Percentiles rank a stretch among this genome's conserved stretches.
Evolutionary conservation across 2,797 vertebrate species (phyloP).

Genomic region (Hydrolagus colliei): DNA sequence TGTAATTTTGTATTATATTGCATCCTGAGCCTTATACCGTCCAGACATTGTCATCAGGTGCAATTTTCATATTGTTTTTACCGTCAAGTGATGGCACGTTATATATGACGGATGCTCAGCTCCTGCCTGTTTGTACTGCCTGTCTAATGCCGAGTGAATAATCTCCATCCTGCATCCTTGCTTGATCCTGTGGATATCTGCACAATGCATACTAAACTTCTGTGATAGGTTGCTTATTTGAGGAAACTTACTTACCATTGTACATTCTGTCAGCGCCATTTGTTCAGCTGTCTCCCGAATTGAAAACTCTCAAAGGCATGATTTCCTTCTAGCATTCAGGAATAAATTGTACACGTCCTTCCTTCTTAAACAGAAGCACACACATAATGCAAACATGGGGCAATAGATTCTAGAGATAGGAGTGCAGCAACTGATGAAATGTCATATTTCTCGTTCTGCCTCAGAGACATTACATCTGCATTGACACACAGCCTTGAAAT

Average conservation of each 20-base stretch:
- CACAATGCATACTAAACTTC: constrained; percentile 7
- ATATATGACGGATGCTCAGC: neutral
- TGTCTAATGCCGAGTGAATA: neutral
- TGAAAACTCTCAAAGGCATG: constrained; percentile 11
- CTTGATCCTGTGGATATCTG: neutral
- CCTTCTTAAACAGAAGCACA: constrained; percentile 12
- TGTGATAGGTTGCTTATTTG: neutral
- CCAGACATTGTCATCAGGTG: too few relatives aligned
- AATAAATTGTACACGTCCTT: constrained; percentile 23
- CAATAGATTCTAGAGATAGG: neutral
- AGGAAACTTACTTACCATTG: neutral
- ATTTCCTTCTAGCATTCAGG: constrained; percentile 5
- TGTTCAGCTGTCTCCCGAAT: neutral
- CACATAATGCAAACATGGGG: neutral
- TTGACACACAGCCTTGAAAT: neutral
- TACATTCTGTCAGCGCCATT: constrained; percentile 15
- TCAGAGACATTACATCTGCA: neutral
- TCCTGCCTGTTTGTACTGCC: neutral
- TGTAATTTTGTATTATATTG: too few relatives aligned
- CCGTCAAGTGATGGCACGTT: too few relatives aligned
- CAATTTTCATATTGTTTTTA: too few relatives aligned
- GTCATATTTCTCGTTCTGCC: constrained; percentile 5
- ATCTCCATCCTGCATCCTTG: neutral
- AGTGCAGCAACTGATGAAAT: neutral
- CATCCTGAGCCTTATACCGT: too few relatives aligned